Conservation (phyloP, 2,113 vertebrate species). For the Thalassarche chlororhynchos region DNA sequence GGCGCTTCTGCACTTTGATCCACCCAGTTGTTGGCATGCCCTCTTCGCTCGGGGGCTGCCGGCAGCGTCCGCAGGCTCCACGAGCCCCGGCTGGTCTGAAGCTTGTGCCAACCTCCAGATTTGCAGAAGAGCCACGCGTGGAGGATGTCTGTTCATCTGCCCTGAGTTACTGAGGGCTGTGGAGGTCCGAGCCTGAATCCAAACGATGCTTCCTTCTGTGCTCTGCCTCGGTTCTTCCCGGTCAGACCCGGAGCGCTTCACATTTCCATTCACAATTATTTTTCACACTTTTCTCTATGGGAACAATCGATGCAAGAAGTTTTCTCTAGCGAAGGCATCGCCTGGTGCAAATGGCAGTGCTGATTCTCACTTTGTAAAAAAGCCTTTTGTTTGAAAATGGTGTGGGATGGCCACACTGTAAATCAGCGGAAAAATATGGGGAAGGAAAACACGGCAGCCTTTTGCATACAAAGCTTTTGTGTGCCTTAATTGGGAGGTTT, state of each 20-base stretch:
- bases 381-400: background rate
- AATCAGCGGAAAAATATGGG: background rate
- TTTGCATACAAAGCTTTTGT: constrained; percentile 27
- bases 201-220: background rate
- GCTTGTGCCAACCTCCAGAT: background rate
- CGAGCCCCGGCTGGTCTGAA: background rate
- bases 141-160: background rate
- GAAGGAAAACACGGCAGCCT: background rate
- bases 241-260: background rate
- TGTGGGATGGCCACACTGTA: background rate
- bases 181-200: background rate
- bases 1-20: background rate
- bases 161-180: background rate
- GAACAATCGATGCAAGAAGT: background rate
- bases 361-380: background rate
- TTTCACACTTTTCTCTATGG: background rate
- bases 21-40: fast-evolving
- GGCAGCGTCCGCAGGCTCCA: background rate
- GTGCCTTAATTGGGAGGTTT: constrained; percentile 46
- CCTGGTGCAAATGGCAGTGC: background rate
- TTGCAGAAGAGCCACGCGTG: background rate
- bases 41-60: fast-evolving
- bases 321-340: background rate
- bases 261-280: background rate
- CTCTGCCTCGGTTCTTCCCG: background rate